Conservation (phyloP, 2,888 invertebrate genomes). For the Netelia inedita region DNA sequence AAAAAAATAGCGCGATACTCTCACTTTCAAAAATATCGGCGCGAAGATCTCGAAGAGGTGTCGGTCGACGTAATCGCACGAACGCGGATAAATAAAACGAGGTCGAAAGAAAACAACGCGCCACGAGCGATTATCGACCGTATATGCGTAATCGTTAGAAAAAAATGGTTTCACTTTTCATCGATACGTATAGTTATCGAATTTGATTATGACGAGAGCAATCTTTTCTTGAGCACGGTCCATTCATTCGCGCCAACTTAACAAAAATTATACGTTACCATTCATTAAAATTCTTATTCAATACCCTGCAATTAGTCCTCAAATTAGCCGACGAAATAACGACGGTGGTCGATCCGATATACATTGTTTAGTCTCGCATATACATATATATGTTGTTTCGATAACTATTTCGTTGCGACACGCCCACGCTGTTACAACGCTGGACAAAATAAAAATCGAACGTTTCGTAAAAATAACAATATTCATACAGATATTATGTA, state of each 20-base stretch:
- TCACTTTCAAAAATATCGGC: constrained; percentile 64
- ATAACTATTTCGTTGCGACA: constrained; percentile 71
- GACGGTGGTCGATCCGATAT: constrained; percentile 20
- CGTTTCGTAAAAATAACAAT: constrained; percentile 48
- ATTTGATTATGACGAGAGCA: background rate
- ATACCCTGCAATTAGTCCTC: background rate
- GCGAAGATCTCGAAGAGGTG: background rate
- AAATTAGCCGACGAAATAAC: constrained; percentile 12
- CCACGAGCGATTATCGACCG: no score
- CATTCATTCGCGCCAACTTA: background rate
- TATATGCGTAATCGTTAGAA: background rate
- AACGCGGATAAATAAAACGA: constrained; percentile 9
- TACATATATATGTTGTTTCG: constrained; percentile 66
- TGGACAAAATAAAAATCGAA: constrained; percentile 40
- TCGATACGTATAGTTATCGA: background rate
- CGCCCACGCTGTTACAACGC: constrained; percentile 40
- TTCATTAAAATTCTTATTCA: background rate
- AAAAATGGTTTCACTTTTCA: background rate
- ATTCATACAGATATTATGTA: constrained; percentile 73
- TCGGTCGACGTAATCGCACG: background rate
- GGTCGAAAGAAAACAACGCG: background rate
- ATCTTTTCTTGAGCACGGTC: background rate
- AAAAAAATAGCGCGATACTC: constrained; percentile 34
- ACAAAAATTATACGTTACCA: background rate
- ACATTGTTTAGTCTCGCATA: background rate